These are phyloP conservation scores for Bombus haemorrhoidalis DNA, from an alignment of 1,140 invertebrate species.

Conservation along the genomic window DNA sequence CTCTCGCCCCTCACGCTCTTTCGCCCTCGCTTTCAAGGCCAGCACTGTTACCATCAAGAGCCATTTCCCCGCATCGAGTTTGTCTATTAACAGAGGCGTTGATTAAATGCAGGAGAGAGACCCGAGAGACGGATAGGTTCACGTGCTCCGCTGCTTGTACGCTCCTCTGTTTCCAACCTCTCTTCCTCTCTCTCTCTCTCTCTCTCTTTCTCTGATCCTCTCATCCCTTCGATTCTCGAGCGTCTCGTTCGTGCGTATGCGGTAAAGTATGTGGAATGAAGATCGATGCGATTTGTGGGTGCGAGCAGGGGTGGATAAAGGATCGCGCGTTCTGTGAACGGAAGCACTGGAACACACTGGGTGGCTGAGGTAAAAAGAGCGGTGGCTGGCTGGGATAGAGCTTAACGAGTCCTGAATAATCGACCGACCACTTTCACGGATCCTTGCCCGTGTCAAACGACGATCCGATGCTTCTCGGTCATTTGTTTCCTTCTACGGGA, in stretches of 20 bases:
- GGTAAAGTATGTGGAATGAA: constrained; percentile 73
- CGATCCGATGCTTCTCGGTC: constrained; percentile 29
- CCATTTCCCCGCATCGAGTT: constrained; percentile 75
- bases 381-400: constrained; percentile 21
- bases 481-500: constrained; percentile 35
- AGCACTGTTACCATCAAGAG: constrained; percentile 69
- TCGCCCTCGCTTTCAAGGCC: neutral
- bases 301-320: constrained; percentile 50
- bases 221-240: neutral
- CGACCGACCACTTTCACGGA: constrained; percentile 67
- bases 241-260: constrained; percentile 26
- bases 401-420: constrained; percentile 77
- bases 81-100: constrained; percentile 80
- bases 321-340: constrained; percentile 1
- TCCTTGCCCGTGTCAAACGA: constrained; percentile 49
- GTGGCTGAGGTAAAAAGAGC: constrained; percentile 31
- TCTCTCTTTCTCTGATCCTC: neutral
- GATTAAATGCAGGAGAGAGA: constrained; percentile 75
- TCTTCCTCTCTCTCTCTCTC: neutral
- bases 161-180: neutral
- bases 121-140: constrained; percentile 72
- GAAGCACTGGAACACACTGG: constrained; percentile 7
- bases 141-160: constrained; percentile 46
- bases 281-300: constrained; percentile 72
- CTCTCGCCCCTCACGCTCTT: neutral